A percentile compares a stretch with the other conserved stretches of the same genome.
Evolutionary conservation across 1,140 invertebrate species (phyloP).

Genomic region (Fopius arisanus): DNA sequence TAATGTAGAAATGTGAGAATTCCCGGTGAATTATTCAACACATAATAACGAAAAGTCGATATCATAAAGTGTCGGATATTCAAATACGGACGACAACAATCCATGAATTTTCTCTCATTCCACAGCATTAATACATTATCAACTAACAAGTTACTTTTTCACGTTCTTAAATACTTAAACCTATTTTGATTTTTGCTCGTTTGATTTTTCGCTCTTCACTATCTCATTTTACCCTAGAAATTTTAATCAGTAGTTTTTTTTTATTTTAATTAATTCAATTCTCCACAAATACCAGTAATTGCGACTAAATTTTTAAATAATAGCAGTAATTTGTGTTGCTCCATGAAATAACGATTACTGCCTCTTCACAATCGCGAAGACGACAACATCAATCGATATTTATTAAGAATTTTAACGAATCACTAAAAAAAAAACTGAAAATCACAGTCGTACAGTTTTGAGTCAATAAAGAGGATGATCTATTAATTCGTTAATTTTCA

Average conservation of each 20-base stretch:
- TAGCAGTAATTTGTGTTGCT: no score
- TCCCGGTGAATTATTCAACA: background rate
- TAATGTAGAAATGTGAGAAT: background rate
- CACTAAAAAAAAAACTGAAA: background rate
- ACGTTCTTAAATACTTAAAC: constrained; percentile 56
- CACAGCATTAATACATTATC: constrained; percentile 8
- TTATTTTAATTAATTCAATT: background rate
- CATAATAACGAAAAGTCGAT: no score
- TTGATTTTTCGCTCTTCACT: constrained; percentile 49
- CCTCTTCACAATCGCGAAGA: no score
- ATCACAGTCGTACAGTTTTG: background rate
- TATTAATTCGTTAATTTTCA: background rate
- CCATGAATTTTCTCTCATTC: background rate
- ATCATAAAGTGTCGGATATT: no score
- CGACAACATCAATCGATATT: no score
- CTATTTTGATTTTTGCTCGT: constrained; percentile 63
- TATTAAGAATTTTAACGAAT: no score
- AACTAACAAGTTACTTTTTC: constrained; percentile 15
- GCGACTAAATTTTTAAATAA: background rate
- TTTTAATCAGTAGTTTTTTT: background rate
- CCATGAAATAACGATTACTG: no score
- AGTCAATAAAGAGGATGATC: background rate
- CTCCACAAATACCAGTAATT: no score
- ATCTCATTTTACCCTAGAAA: background rate
- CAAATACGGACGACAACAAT: background rate